These are phyloP conservation scores for Hydrotaea cyrtoneurina DNA, from an alignment of 2,888 invertebrate genomes.

Conservation along the genomic window DNA sequence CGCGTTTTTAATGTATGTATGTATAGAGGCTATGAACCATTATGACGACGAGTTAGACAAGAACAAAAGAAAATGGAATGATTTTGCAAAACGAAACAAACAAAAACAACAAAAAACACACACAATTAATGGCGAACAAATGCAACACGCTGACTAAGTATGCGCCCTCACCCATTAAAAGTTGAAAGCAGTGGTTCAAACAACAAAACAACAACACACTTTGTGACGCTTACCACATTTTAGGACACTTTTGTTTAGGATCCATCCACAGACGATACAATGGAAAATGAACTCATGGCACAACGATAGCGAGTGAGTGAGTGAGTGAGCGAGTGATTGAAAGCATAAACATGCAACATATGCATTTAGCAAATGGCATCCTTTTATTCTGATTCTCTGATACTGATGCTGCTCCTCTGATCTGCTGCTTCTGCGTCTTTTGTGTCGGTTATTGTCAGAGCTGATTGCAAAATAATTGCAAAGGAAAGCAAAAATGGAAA, in stretches of 20 bases:
- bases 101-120: conserved; percentile 47
- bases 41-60: not conserved
- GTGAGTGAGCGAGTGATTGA: conserved; percentile 6
- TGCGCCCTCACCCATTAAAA: conserved; percentile 65
- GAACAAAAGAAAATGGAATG: conserved; percentile 10
- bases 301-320: not conserved
- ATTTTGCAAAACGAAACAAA: too few species aligned
- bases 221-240: conserved; percentile 59
- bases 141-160: conserved; percentile 66
- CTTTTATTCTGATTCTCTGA: conserved; percentile 17
- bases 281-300: conserved; percentile 20
- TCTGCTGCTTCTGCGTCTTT: not conserved
- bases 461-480: conserved; percentile 74
- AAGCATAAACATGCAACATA: conserved; percentile 62
- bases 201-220: conserved; percentile 31
- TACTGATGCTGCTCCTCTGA: not conserved
- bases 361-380: conserved; percentile 63
- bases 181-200: conserved; percentile 49
- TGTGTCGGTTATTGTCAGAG: conserved; percentile 45
- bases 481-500: conserved; percentile 69
- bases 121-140: conserved; percentile 67
- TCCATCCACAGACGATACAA: conserved; percentile 36
- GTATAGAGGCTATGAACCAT: not conserved
- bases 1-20: not conserved
- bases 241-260: conserved; percentile 66